Percentiles rank a stretch among this genome's conserved stretches.
These are phyloP conservation scores for western clawed frog (Xenopus tropicalis) DNA, from an alignment of 2,113 vertebrate species.

Conservation along the genomic window DNA sequence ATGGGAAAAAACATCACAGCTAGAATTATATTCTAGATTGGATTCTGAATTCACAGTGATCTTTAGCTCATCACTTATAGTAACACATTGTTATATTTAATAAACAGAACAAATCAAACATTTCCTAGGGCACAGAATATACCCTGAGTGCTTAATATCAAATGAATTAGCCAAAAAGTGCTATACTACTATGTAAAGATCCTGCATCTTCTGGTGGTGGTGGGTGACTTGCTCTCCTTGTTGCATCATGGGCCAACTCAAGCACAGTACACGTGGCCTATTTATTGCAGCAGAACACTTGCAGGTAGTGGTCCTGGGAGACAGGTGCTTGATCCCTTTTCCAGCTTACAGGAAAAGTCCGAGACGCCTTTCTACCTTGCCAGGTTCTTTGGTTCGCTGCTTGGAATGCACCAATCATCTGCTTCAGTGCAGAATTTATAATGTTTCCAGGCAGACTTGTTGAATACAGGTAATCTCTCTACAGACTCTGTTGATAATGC, in stretches of 20 bases:
- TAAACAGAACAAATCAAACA: background rate
- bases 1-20: too few species aligned
- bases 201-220: constrained; percentile 11
- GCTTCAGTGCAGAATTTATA: constrained; percentile 83
- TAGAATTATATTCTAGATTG: too few species aligned
- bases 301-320: constrained; percentile 44
- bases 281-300: constrained; percentile 25
- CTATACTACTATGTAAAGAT: constrained; percentile 17
- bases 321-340: constrained; percentile 59
- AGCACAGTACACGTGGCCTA: constrained; percentile 28
- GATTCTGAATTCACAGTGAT: background rate
- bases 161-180: background rate
- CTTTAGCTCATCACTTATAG: background rate
- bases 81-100: too few species aligned
- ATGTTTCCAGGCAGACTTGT: constrained; percentile 89
- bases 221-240: constrained; percentile 25
- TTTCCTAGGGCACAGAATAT: background rate
- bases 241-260: constrained; percentile 34
- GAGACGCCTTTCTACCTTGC: constrained; percentile 65
- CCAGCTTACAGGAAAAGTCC: constrained; percentile 16
- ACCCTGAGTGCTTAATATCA: background rate
- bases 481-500: constrained; percentile 90
- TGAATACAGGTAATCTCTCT: constrained; percentile 95
- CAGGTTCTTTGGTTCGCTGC: constrained; percentile 81
- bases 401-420: constrained; percentile 94